Evolutionary conservation across 2,113 vertebrate species (phyloP).

Genomic region (Perca fluviatilis): DNA sequence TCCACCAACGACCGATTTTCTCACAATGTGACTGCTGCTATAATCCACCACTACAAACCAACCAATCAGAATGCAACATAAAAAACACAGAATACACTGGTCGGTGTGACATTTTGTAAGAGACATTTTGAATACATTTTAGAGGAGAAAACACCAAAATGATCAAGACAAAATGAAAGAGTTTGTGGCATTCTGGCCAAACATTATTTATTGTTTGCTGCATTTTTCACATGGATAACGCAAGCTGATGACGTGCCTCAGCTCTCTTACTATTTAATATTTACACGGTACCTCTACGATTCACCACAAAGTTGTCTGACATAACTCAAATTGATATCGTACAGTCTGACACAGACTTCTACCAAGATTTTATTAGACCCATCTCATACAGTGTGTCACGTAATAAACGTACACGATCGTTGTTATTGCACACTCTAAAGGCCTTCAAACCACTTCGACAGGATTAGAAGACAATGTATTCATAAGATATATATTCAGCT

Average conservation of each 20-base stretch:
- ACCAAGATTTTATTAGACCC: too few relatives aligned
- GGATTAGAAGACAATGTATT: neutral
- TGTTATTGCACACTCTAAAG: neutral
- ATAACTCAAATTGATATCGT: neutral
- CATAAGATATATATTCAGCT: neutral
- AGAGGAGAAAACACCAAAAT: too few relatives aligned
- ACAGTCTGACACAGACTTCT: neutral
- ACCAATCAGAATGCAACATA: neutral
- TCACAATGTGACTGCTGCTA: neutral
- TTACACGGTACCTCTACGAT: neutral
- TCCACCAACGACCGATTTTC: too few relatives aligned
- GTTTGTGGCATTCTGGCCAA: neutral
- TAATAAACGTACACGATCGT: neutral
- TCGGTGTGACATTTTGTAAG: neutral
- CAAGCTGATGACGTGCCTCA: neutral
- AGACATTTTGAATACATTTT: neutral
- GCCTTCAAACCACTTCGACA: neutral
- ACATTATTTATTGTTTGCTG: neutral
- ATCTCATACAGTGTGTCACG: neutral
- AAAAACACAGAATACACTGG: neutral
- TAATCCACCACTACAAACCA: neutral
- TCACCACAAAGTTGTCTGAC: neutral
- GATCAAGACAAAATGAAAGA: too few relatives aligned
- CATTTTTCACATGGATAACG: too few relatives aligned
- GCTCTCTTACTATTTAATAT: too few relatives aligned